Evolutionary conservation across 2,888 invertebrate species (phyloP).

Genomic region (Heliconius erato): DNA sequence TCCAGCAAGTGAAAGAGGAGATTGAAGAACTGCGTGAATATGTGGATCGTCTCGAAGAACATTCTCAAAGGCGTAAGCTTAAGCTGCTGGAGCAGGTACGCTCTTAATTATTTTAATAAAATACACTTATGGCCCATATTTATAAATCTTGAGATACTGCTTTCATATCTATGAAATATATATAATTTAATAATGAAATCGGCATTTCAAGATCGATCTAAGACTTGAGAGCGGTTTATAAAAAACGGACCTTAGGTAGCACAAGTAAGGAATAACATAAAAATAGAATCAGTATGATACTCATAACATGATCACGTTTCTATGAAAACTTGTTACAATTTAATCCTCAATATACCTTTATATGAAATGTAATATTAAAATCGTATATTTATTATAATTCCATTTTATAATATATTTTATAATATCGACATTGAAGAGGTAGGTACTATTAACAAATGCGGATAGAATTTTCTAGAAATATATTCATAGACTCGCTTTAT

Average conservation of each 20-base stretch:
- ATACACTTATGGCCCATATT: not conserved
- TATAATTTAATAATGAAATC: too few relatives aligned
- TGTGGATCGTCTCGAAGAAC: constrained; percentile 96
- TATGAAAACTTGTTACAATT: constrained; percentile 16
- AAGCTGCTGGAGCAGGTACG: constrained; percentile 95
- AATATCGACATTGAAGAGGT: constrained; percentile 23
- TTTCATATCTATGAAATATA: too few relatives aligned
- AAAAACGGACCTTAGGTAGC: not conserved
- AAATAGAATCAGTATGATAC: not conserved
- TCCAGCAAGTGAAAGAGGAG: constrained; percentile 97
- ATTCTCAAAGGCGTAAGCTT: constrained; percentile 95
- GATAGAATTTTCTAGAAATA: constrained; percentile 29
- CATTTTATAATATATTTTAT: constrained; percentile 15
- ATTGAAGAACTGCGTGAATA: constrained; percentile 97
- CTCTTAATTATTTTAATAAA: not conserved
- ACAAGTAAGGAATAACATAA: not conserved
- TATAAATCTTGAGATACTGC: too few relatives aligned
- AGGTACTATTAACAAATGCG: constrained; percentile 21
- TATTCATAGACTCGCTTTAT: constrained; percentile 29
- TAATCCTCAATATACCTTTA: not conserved
- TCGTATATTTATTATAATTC: not conserved
- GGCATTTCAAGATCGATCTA: too few relatives aligned
- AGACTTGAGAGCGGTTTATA: too few relatives aligned
- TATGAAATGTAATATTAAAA: constrained; percentile 17
- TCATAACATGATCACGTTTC: not conserved